Evolutionary conservation across 2,113 vertebrate genomes (phyloP).

Genomic region (Clinocottus analis): DNA sequence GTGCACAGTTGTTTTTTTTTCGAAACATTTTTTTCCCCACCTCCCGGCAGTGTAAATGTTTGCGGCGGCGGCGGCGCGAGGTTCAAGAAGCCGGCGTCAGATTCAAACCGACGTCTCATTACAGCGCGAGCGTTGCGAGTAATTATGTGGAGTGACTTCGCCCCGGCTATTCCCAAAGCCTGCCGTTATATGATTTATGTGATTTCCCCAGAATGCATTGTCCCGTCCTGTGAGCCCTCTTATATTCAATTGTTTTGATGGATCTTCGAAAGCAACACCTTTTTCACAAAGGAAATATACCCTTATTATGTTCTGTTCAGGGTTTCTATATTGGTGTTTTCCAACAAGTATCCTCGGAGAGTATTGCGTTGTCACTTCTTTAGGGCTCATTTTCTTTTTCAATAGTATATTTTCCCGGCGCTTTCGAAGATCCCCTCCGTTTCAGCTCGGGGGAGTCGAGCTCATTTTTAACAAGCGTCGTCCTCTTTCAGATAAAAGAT

Average conservation of each 20-base stretch:
- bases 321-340: constrained; percentile 68
- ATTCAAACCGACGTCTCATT: constrained; percentile 50
- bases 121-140: constrained; percentile 53
- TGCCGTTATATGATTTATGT: constrained; percentile 70
- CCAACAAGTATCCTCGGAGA: constrained; percentile 61
- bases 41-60: constrained; percentile 25
- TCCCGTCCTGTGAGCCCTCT: constrained; percentile 61
- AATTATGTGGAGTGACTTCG: constrained; percentile 59
- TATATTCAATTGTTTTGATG: constrained; percentile 78
- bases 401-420: constrained; percentile 35
- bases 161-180: constrained; percentile 43
- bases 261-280: constrained; percentile 70
- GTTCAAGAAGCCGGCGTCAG: constrained; percentile 5
- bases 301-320: constrained; percentile 60
- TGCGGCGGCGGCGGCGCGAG: constrained; percentile 3
- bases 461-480: constrained; percentile 67
- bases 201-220: constrained; percentile 70
- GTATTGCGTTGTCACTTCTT: constrained; percentile 51
- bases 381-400: constrained; percentile 51
- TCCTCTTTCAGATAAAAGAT: constrained; percentile 56
- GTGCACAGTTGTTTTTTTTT: not conserved
- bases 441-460: constrained; percentile 19
- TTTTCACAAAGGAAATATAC: constrained; percentile 74
- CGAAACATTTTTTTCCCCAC: not conserved
- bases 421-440: constrained; percentile 39